Evolutionary conservation across 2,888 invertebrate genomes (phyloP).

Genomic region (Phrixothrix hirtus): DNA sequence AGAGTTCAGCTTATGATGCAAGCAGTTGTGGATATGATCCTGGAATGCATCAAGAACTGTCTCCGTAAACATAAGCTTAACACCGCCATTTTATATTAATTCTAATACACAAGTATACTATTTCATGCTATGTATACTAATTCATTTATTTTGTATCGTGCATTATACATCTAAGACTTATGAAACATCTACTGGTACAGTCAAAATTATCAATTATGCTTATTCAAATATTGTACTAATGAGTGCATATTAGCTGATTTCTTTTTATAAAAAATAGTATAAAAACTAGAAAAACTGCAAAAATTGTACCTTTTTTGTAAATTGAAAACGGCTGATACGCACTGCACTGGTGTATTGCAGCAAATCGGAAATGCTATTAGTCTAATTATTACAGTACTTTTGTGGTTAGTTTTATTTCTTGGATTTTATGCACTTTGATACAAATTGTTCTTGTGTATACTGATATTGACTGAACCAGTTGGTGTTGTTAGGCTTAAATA

Average conservation of each 20-base stretch:
- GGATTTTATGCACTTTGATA: slow-evolving; percentile 17
- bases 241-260: too few species aligned
- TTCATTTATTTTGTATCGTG: slow-evolving; percentile 38
- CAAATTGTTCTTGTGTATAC: slow-evolving; percentile 10
- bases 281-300: too few species aligned
- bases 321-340: too few species aligned
- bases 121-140: slow-evolving; percentile 40
- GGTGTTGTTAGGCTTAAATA: slow-evolving; percentile 25
- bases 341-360: too few species aligned
- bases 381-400: too few species aligned
- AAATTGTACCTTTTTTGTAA: too few species aligned
- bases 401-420: slow-evolving; percentile 17
- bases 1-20: slow-evolving; percentile 84
- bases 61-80: slow-evolving; percentile 56
- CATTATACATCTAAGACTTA: slow-evolving; percentile 30
- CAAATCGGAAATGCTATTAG: too few species aligned
- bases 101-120: slow-evolving; percentile 41
- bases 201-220: slow-evolving; percentile 5
- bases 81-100: slow-evolving; percentile 14
- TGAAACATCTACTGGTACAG: slow-evolving; percentile 20
- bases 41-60: slow-evolving; percentile 82
- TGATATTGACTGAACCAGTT: slow-evolving; percentile 28
- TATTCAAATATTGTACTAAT: neutral
- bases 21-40: slow-evolving; percentile 91
- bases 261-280: too few species aligned